phyloP scores from a whole-genome alignment of 2,113 vertebrate species.

The Tinamus guttatus region DNA sequence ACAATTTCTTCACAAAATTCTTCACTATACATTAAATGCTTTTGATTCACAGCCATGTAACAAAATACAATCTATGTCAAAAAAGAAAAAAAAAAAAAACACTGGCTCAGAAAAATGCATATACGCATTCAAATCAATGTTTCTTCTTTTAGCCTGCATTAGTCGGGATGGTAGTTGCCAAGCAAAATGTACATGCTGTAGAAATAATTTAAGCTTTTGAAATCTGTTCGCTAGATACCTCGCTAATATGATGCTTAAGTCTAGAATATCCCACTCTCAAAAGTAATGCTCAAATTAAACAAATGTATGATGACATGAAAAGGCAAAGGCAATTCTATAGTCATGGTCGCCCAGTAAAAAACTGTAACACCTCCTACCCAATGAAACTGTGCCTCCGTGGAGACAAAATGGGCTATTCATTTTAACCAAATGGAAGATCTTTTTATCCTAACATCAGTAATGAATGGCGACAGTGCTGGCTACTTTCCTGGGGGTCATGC shows the following conservation, averaged over 20 bases:
- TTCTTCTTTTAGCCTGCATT: not conserved
- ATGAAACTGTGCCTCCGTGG: not conserved
- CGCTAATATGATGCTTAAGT: not conserved
- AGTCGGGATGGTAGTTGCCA: not conserved
- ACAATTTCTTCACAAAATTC: not conserved
- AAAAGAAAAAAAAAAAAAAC: not conserved
- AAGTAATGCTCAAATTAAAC: not conserved
- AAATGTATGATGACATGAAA: constrained; percentile 20
- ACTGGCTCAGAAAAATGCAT: not conserved
- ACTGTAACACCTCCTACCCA: not conserved
- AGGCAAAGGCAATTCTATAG: constrained; percentile 26
- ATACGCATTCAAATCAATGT: not conserved
- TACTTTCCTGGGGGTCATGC: constrained; percentile 37
- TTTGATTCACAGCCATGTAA: not conserved
- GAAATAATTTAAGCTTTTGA: fast-evolving
- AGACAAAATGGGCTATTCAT: not conserved
- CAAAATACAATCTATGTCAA: not conserved
- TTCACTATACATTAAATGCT: not conserved
- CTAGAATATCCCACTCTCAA: not conserved
- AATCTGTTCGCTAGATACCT: not conserved
- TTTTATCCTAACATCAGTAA: constrained; percentile 40
- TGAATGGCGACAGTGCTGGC: not conserved
- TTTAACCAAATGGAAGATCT: constrained; percentile 59
- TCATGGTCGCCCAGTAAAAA: constrained; percentile 30
- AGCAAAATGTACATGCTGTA: not conserved